Base-by-base conservation (phyloP, 2,888 invertebrate genomes). In the Bembecia ichneumoniformis region DNA sequence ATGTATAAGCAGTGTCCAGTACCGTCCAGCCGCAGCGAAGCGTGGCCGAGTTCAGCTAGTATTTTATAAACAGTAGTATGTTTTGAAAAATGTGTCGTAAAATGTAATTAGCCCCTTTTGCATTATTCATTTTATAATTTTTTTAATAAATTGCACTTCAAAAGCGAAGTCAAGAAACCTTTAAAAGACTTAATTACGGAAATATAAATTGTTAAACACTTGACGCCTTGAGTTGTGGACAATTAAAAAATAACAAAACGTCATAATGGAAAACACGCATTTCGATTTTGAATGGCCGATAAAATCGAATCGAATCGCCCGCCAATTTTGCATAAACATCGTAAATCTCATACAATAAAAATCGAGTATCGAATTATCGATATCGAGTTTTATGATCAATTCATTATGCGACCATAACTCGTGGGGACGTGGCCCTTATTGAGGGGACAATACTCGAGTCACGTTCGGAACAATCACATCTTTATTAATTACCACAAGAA, bases 401-500 rank as follows among this genome's bases (percentile, higher is more conserved):
- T 69, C 71, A 73, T 74, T 70, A 74, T 76, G 59, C 58, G 62
- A 71, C 74, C 78, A 73, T 64, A 64, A 57, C 57, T 62, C 60
- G 57, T 56, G 55, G 60, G 56, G 57, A 62, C 60, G 57, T 56
- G 55, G 61, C 72, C n/a, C 72, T 68, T 74, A 72, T 76, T 72
- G 72, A 67, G 65, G 57, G 73, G 71, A 78, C 77, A 76, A 77
- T 74, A 74, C 64, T 70, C 59, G 59, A 66, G 70, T 66, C 70
- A 73, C 69, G 68, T 71, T 66, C 67, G 65, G 72, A 73, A 80
- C 76, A 78, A 78, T 81, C 79, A 80, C 80, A 82, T 82, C 80
- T 82, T 82, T 81, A 86, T 86, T 84, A 82, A 86, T 86, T 86
- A 81, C 78, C 55, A 54, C 57, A 66, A 66, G 76, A 74, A 77